Percentiles rank a stretch among this genome's conserved stretches.
Evolutionary conservation across 1,140 invertebrate genomes (phyloP).

Genomic region (Neodiprion pinetum): DNA sequence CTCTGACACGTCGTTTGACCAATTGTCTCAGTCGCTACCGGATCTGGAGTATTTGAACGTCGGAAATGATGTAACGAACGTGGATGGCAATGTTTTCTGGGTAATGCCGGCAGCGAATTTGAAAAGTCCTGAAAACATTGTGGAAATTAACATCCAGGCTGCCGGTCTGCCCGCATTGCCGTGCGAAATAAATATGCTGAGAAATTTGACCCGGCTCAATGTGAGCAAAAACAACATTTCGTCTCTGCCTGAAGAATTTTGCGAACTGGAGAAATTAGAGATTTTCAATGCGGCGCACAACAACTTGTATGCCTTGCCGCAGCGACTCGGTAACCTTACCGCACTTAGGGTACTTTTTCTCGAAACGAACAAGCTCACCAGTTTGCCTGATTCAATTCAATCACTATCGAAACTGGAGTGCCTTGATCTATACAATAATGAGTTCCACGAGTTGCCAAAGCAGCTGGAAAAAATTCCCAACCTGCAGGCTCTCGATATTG

Average conservation of each 20-base stretch:
- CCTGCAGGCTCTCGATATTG: constrained; percentile 41
- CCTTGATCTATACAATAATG: constrained; percentile 48
- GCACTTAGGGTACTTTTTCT: constrained; percentile 33
- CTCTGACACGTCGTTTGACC: constrained; percentile 21
- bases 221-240: constrained; percentile 35
- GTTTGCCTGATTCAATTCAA: constrained; percentile 36
- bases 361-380: constrained; percentile 33
- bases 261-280: constrained; percentile 34
- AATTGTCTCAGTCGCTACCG: constrained; percentile 30
- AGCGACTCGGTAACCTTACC: constrained; percentile 33
- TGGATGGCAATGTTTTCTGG: constrained; percentile 30
- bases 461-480: constrained; percentile 18
- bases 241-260: constrained; percentile 42
- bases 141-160: constrained; percentile 24
- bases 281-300: constrained; percentile 33
- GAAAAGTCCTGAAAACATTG: constrained; percentile 22
- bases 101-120: constrained; percentile 31
- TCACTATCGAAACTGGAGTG: constrained; percentile 31
- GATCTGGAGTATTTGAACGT: constrained; percentile 36
- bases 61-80: constrained; percentile 19
- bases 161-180: constrained; percentile 31
- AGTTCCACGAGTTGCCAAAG: constrained; percentile 30
- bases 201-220: constrained; percentile 36
- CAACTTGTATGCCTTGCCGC: constrained; percentile 32
- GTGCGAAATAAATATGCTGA: constrained; percentile 26